Conservation (phyloP, 2,113 vertebrate species). For the Noctilio leporinus region DNA sequence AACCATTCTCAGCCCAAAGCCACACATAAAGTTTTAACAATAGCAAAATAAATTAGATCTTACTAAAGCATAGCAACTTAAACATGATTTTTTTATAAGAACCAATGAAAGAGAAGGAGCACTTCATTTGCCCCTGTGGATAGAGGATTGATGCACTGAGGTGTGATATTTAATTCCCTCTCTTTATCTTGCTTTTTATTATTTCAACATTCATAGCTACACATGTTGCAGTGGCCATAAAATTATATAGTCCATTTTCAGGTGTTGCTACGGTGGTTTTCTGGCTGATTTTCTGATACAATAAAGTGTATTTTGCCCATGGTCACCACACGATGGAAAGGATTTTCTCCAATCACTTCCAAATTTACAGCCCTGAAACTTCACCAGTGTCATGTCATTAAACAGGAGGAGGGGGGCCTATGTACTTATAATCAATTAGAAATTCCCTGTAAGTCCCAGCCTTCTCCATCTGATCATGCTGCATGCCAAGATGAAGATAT, state of each 20-base stretch:
- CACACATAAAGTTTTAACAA: neutral
- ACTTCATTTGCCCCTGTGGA: neutral
- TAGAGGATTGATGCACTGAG: constrained; percentile 26
- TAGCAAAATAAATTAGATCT: neutral
- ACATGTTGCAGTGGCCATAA: constrained; percentile 21
- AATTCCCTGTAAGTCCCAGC: neutral
- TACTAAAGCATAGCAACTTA: neutral
- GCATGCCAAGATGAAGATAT: neutral
- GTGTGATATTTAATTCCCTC: constrained; percentile 33
- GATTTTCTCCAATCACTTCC: neutral
- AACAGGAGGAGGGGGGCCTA: neutral
- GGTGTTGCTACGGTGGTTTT: constrained; percentile 1
- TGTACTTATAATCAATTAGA: neutral
- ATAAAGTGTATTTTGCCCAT: neutral
- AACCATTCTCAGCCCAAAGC: neutral
- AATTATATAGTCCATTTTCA: constrained; percentile 51
- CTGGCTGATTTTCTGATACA: constrained; percentile 1
- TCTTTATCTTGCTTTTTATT: constrained; percentile 31
- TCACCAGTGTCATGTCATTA: constrained; percentile 12
- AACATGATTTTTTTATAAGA: neutral
- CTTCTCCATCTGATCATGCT: neutral
- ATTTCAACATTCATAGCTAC: constrained; percentile 28
- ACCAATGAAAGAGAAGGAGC: neutral
- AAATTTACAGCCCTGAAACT: constrained; percentile 17
- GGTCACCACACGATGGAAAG: neutral